Evolutionary conservation across 2,888 invertebrate species (phyloP).

Genomic region (Melanargia galathea): DNA sequence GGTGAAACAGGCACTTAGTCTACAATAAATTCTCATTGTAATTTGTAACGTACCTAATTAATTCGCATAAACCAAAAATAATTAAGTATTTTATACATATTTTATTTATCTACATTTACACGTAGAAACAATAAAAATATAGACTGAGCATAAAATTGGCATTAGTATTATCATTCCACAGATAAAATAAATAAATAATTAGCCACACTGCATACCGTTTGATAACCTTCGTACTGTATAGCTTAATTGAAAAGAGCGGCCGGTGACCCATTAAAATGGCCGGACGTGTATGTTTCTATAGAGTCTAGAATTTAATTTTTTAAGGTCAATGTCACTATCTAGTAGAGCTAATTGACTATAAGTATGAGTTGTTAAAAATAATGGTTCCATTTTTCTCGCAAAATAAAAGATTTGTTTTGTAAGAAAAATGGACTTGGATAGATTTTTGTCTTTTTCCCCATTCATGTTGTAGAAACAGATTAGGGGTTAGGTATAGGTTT

Average conservation of each 20-base stretch:
- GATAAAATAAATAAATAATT: slow-evolving; percentile 8
- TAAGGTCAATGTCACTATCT: slow-evolving; percentile 33
- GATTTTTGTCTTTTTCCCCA: too few species aligned
- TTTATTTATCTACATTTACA: too few species aligned
- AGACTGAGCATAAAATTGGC: not conserved
- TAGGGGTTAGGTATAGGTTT: too few species aligned
- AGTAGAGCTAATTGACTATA: not conserved
- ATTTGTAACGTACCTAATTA: too few species aligned
- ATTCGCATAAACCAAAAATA: too few species aligned
- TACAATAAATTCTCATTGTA: too few species aligned
- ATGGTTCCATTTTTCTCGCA: not conserved
- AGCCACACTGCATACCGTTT: not conserved
- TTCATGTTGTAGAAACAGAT: too few species aligned
- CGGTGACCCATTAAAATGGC: slow-evolving; percentile 37
- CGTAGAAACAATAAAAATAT: too few species aligned
- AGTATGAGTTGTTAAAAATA: not conserved
- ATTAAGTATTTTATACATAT: too few species aligned
- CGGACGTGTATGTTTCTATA: slow-evolving; percentile 31
- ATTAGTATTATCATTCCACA: not conserved
- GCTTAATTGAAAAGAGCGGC: slow-evolving; percentile 27
- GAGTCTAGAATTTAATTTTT: slow-evolving; percentile 24
- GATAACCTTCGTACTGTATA: slow-evolving; percentile 19
- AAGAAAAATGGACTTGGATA: not conserved
- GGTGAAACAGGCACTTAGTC: too few species aligned
- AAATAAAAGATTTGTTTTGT: not conserved